phyloP scores from a whole-genome alignment of 1,140 invertebrate genomes.

The Saccostrea cuccullata region DNA sequence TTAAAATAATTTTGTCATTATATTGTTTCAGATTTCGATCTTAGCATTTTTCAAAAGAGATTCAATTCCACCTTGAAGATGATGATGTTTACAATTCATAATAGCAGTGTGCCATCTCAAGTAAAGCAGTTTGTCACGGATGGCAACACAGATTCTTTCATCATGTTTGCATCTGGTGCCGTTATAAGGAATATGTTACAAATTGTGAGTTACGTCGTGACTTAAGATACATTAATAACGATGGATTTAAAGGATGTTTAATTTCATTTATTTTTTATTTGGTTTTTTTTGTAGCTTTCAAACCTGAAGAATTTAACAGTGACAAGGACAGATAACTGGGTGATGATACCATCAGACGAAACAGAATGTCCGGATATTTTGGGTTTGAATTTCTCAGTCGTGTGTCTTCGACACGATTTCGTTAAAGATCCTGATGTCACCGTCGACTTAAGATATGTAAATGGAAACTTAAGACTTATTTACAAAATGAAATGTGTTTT shows the following conservation, averaged over 20 bases:
- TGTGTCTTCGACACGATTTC: slow-evolving; percentile 28
- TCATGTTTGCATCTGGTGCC: slow-evolving; percentile 10
- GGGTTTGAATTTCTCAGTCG: slow-evolving; percentile 20
- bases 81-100: slow-evolving; percentile 16
- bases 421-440: neutral
- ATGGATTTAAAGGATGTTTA: neutral
- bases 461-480: neutral
- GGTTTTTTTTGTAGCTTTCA: neutral
- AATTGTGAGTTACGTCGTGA: neutral
- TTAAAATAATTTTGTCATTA: neutral
- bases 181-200: neutral
- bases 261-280: neutral
- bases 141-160: slow-evolving; percentile 30
- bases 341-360: slow-evolving; percentile 39
- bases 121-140: neutral
- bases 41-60: slow-evolving; percentile 37
- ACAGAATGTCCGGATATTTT: slow-evolving; percentile 30
- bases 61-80: neutral
- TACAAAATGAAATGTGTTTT: neutral
- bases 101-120: neutral
- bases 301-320: slow-evolving; percentile 27
- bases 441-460: neutral
- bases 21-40: slow-evolving; percentile 23
- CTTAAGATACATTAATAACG: neutral
- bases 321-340: slow-evolving; percentile 35